phyloP scores from a whole-genome alignment of 2,113 vertebrate genomes.

The Anarhynchus alexandrinus region DNA sequence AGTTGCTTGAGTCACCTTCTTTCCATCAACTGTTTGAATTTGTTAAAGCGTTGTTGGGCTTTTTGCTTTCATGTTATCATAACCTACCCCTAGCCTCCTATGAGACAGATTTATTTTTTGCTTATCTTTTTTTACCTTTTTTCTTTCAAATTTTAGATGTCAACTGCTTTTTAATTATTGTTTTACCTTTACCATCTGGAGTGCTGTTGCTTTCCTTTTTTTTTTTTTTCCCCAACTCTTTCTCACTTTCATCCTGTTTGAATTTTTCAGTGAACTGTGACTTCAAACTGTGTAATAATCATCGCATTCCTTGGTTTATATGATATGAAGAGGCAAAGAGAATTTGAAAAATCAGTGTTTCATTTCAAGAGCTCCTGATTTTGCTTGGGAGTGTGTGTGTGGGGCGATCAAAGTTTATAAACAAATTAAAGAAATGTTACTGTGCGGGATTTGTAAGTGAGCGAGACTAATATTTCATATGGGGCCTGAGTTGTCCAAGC shows the following conservation, averaged over 20 bases:
- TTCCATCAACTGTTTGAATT: background rate
- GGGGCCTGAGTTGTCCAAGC: background rate
- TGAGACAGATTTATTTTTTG: background rate
- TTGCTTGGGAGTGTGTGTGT: background rate
- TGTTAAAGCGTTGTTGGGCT: accelerated
- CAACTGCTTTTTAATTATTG: background rate
- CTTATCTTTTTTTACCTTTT: background rate
- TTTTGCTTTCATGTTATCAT: background rate
- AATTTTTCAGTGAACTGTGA: background rate
- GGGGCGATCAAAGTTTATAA: background rate
- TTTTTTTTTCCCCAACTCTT: background rate
- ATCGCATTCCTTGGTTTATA: background rate
- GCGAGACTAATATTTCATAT: background rate
- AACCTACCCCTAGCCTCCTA: background rate
- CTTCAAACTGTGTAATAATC: background rate
- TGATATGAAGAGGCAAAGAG: background rate
- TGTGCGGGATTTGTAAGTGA: background rate
- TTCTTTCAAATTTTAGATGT: background rate
- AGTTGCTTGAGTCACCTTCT: background rate
- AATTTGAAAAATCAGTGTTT: background rate
- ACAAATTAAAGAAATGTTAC: background rate
- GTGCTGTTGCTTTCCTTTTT: background rate
- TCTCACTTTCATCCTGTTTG: background rate
- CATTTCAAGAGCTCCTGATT: background rate
- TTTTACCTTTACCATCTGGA: background rate